phyloP scores from a whole-genome alignment of 2,888 invertebrate genomes.

The Netelia melanura region DNA sequence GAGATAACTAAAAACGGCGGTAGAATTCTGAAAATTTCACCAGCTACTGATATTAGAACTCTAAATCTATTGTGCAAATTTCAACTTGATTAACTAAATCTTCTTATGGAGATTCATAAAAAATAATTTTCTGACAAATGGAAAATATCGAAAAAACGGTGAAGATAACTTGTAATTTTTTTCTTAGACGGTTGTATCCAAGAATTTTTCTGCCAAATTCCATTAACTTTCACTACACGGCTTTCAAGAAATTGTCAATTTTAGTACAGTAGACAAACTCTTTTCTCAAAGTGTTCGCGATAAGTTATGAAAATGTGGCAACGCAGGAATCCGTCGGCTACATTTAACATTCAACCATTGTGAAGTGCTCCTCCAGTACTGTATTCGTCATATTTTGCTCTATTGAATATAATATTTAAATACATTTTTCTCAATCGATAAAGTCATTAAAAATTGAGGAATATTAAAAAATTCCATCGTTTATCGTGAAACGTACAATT shows the following conservation, averaged over 20 bases:
- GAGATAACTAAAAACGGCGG: neutral
- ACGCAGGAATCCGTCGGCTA: neutral
- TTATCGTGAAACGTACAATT: too few species aligned
- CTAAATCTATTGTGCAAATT: neutral
- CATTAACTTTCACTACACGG: conserved; percentile 2
- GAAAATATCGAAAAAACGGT: neutral
- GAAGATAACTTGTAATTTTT: neutral
- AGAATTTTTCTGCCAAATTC: neutral
- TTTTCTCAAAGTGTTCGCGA: neutral
- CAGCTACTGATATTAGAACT: neutral
- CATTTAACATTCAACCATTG: neutral
- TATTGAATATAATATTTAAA: too few species aligned
- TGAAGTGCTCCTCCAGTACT: too few species aligned
- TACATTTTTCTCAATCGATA: too few species aligned
- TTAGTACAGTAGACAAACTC: neutral
- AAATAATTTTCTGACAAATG: neutral
- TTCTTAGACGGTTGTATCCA: neutral
- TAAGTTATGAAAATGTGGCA: neutral
- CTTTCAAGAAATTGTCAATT: neutral
- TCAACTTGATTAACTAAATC: conserved; percentile 3
- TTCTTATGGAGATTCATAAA: neutral
- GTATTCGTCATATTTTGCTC: too few species aligned
- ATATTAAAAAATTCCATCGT: too few species aligned
- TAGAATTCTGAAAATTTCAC: neutral
- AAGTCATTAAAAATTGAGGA: too few species aligned